Evolutionary conservation across 2,113 vertebrate species (phyloP).

Genomic region (Chaetops frenatus): DNA sequence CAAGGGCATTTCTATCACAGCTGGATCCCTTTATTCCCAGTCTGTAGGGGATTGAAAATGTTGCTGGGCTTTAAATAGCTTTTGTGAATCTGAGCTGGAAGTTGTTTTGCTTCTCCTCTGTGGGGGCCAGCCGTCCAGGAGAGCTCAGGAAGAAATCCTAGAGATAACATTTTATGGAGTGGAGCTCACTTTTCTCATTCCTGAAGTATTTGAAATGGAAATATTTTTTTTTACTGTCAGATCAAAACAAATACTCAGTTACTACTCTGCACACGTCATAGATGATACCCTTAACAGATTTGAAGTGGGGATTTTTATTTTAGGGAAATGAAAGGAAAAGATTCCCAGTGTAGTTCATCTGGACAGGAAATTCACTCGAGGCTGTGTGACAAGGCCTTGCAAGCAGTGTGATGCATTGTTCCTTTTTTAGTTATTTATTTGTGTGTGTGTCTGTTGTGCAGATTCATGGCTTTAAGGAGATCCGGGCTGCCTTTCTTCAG

Average conservation of each 20-base stretch:
- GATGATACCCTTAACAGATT: background rate
- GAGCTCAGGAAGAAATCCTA: background rate
- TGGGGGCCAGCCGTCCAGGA: background rate
- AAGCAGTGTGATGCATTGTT: background rate
- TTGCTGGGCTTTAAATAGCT: background rate
- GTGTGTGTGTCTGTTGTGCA: slow-evolving; percentile 6
- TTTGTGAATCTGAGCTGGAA: background rate
- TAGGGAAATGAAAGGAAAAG: background rate
- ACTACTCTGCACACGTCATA: background rate
- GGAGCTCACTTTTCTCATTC: background rate
- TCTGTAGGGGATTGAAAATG: background rate
- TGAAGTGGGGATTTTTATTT: background rate
- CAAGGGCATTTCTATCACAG: background rate
- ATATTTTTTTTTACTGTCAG: background rate
- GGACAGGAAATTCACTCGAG: background rate
- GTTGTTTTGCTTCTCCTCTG: background rate
- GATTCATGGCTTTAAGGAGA: slow-evolving; percentile 84
- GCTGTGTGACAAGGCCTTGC: background rate
- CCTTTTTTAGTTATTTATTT: background rate
- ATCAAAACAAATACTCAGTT: background rate
- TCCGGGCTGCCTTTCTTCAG: slow-evolving; percentile 83
- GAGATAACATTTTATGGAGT: background rate
- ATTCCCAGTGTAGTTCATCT: background rate
- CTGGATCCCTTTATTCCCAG: background rate
- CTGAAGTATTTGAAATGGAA: background rate